These are phyloP conservation scores for Caloenas nicobarica DNA, from an alignment of 2,113 vertebrate genomes.

Conservation along the genomic window DNA sequence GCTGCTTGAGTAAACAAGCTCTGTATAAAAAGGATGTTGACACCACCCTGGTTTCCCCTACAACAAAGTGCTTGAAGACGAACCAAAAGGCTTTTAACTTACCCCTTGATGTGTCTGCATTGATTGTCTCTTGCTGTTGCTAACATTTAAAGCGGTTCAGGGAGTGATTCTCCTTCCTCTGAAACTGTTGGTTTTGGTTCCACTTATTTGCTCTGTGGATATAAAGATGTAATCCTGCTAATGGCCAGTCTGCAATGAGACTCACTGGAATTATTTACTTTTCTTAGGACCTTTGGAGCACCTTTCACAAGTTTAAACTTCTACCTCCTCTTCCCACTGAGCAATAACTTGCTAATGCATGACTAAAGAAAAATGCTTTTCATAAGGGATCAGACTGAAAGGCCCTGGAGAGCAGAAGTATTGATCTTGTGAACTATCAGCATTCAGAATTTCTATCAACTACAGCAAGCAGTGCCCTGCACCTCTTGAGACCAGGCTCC, in stretches of 20 bases:
- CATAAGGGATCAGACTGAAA: background rate
- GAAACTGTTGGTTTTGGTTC: background rate
- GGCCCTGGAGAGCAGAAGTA: background rate
- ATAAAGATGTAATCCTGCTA: background rate
- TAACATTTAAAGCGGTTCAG: background rate
- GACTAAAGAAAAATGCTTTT: background rate
- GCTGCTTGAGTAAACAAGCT: background rate
- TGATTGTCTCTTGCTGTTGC: background rate
- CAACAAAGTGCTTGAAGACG: background rate
- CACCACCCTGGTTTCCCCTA: background rate
- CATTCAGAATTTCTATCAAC: background rate
- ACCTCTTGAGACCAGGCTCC: background rate
- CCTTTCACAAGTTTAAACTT: background rate
- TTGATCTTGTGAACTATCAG: background rate
- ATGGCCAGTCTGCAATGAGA: background rate
- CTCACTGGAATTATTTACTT: background rate
- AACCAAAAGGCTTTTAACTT: slow-evolving; percentile 1
- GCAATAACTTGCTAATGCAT: background rate
- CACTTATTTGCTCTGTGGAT: background rate
- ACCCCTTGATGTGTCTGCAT: background rate
- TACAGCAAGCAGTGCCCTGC: background rate
- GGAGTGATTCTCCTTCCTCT: background rate
- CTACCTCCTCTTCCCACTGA: background rate
- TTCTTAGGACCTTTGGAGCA: background rate
- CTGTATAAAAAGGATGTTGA: background rate